These are phyloP conservation scores for Cyanoramphus novaezelandiae DNA, from an alignment of 2,113 vertebrate genomes.

Conservation along the genomic window DNA sequence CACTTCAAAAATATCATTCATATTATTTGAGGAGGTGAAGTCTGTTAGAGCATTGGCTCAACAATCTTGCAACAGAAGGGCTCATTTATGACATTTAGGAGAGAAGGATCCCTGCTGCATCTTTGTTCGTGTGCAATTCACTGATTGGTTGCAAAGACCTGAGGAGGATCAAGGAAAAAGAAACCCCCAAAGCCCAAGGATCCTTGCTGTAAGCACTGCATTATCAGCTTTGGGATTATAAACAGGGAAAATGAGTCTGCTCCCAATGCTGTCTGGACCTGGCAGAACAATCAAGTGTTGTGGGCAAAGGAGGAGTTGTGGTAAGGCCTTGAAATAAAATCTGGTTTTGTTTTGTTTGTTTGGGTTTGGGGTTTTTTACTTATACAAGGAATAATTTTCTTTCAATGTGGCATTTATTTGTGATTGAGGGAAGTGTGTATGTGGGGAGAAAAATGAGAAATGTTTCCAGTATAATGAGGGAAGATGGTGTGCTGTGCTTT, in stretches of 20 bases:
- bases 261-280: background rate
- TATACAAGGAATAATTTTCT: background rate
- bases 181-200: background rate
- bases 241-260: background rate
- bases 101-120: background rate
- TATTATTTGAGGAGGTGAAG: background rate
- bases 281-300: background rate
- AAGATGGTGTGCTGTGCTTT: background rate
- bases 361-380: background rate
- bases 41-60: background rate
- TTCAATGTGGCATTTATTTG: background rate
- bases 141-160: background rate
- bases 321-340: background rate
- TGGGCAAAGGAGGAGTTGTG: background rate
- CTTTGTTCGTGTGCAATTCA: background rate
- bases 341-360: background rate
- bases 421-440: background rate
- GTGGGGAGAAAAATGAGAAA: background rate
- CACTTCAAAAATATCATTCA: background rate
- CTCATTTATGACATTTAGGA: background rate
- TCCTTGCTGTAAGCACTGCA: background rate
- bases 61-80: background rate
- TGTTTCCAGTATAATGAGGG: background rate
- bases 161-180: accelerated
- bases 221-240: background rate